Evolutionary conservation across 2,888 invertebrate genomes (phyloP).

Genomic region (Caenorhabditis sinica): DNA sequence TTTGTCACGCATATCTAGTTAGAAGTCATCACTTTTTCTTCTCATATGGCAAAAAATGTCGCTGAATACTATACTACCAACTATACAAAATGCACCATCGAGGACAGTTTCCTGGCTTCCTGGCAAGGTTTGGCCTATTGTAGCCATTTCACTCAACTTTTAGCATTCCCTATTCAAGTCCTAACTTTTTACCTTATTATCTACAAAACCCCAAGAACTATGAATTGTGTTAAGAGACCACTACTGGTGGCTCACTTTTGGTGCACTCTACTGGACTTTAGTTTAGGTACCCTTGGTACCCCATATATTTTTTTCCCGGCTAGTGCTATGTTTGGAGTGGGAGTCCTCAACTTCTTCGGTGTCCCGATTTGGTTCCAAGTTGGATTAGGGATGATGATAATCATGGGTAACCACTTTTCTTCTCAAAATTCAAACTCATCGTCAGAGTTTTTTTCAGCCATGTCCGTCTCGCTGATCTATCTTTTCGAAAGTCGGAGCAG

Average conservation of each 20-base stretch:
- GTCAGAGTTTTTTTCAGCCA: conserved; percentile 1
- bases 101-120: conserved; percentile 2
- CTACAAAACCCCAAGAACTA: neutral
- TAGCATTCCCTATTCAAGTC: neutral
- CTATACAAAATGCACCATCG: neutral
- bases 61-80: neutral
- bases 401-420: too few species aligned
- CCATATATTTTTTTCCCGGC: conserved; percentile 3
- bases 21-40: too few species aligned
- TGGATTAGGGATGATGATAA: neutral
- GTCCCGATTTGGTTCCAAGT: neutral
- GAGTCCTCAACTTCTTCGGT: neutral
- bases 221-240: neutral
- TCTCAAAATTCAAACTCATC: too few species aligned
- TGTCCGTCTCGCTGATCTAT: neutral
- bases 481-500: conserved; percentile 18
- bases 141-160: neutral
- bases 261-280: neutral
- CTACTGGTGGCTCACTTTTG: conserved; percentile 2
- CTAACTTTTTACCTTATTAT: neutral
- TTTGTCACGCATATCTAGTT: too few species aligned
- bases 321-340: neutral
- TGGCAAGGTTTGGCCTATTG: conserved; percentile 14
- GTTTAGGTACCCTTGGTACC: neutral
- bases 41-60: neutral